Conservation (phyloP, 2,113 vertebrate species). For the Ctenodactylus gundi region DNA sequence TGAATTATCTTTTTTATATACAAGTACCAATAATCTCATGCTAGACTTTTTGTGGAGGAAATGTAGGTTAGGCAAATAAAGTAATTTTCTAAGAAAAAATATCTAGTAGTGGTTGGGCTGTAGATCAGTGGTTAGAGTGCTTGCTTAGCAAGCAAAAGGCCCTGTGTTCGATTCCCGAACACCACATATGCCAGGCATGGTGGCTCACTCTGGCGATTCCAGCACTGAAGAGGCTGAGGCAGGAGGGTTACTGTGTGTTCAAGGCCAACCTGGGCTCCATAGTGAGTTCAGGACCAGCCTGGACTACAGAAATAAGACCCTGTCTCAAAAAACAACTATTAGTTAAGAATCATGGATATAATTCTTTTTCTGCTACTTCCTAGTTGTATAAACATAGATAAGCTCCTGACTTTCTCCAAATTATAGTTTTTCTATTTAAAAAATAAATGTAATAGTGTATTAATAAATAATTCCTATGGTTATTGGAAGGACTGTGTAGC, state of each 20-base stretch:
- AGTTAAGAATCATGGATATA: background rate
- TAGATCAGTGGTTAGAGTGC: too few species aligned
- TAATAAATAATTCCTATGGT: background rate
- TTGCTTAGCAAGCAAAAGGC: too few species aligned
- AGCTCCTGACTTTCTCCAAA: background rate
- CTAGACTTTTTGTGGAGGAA: background rate
- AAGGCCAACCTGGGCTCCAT: too few species aligned
- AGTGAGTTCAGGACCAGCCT: too few species aligned
- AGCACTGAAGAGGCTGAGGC: too few species aligned
- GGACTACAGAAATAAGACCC: background rate
- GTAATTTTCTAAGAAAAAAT: background rate
- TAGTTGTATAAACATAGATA: background rate
- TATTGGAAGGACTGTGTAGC: background rate
- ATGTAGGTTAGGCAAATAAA: constrained; percentile 4
- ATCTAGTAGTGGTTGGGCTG: too few species aligned
- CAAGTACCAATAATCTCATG: background rate
- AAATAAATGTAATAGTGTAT: background rate
- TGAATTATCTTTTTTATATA: background rate
- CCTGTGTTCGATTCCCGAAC: too few species aligned
- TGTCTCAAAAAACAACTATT: background rate
- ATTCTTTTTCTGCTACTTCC: background rate
- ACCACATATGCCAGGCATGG: too few species aligned
- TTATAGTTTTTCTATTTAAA: background rate
- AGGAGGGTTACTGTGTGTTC: too few species aligned
- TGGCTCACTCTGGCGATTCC: too few species aligned